These are phyloP conservation scores for Colistium nudipinnis DNA, from an alignment of 2,113 vertebrate species.

Conservation along the genomic window DNA sequence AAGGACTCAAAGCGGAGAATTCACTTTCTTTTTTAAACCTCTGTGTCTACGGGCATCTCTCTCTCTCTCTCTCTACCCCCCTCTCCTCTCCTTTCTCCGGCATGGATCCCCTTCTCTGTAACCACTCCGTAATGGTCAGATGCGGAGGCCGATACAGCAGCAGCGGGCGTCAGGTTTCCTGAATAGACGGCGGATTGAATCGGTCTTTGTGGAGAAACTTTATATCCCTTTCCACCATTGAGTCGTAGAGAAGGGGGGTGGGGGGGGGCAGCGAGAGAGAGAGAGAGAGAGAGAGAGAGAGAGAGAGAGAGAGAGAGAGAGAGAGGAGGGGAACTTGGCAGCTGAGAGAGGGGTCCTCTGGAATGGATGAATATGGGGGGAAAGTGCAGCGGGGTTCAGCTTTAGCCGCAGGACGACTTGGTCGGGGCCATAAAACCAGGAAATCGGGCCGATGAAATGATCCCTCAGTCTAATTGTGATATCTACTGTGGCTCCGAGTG, in stretches of 20 bases:
- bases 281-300: constrained; percentile 44
- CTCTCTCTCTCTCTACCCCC: constrained; percentile 39
- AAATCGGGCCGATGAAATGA: constrained; percentile 71
- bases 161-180: constrained; percentile 89
- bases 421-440: constrained; percentile 66
- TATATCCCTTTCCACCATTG: constrained; percentile 90
- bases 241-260: constrained; percentile 72
- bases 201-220: constrained; percentile 93
- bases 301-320: constrained; percentile 8
- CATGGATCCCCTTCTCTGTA: constrained; percentile 59
- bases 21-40: constrained; percentile 49
- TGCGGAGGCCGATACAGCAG: constrained; percentile 88
- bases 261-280: not conserved
- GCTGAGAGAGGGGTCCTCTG: constrained; percentile 77
- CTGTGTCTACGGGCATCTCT: constrained; percentile 32
- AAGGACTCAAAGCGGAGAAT: constrained; percentile 36
- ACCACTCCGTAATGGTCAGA: constrained; percentile 83
- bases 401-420: constrained; percentile 50
- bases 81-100: no score
- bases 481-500: constrained; percentile 50
- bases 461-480: constrained; percentile 68
- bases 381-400: constrained; percentile 63
- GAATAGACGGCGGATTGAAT: constrained; percentile 87
- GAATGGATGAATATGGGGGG: constrained; percentile 70
- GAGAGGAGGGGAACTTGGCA: constrained; percentile 75